A percentile compares a stretch with the other conserved stretches of the same genome.
These are phyloP conservation scores for Lepidostoma basale DNA, from an alignment of 1,140 invertebrate species.

Conservation along the genomic window DNA sequence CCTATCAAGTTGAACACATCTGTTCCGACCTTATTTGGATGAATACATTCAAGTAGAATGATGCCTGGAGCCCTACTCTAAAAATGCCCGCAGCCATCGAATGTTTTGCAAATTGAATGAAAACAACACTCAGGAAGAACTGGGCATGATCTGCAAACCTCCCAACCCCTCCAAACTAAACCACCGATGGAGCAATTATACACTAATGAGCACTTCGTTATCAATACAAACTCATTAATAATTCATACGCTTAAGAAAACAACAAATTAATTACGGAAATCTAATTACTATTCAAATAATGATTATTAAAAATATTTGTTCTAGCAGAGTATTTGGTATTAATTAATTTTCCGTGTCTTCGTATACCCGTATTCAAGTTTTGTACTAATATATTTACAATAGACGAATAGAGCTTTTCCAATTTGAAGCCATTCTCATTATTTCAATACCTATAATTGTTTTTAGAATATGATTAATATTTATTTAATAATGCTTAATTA, in stretches of 20 bases:
- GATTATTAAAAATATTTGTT: background rate
- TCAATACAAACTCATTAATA: constrained; percentile 7
- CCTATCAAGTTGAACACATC: background rate
- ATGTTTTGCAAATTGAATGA: constrained; percentile 40
- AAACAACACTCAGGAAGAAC: constrained; percentile 32
- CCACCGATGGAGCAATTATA: background rate
- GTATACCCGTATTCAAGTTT: too few relatives aligned
- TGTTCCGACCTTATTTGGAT: background rate
- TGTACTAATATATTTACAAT: too few relatives aligned
- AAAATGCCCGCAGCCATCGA: background rate
- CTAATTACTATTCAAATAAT: background rate
- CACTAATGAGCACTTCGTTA: constrained; percentile 11
- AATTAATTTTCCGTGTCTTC: too few relatives aligned
- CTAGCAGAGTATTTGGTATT: background rate
- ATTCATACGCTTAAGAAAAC: background rate
- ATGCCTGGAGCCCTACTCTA: too few relatives aligned
- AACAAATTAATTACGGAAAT: background rate
- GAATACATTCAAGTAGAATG: too few relatives aligned
- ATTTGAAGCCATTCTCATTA: too few relatives aligned
- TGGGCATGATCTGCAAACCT: background rate
- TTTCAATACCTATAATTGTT: too few relatives aligned
- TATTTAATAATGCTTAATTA: too few relatives aligned
- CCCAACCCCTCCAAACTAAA: background rate
- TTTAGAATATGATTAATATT: too few relatives aligned
- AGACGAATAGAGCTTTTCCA: too few relatives aligned